Base-by-base conservation (phyloP, 92 coral and sea anemone genomes). In the Galaxea fascicularis region DNA sequence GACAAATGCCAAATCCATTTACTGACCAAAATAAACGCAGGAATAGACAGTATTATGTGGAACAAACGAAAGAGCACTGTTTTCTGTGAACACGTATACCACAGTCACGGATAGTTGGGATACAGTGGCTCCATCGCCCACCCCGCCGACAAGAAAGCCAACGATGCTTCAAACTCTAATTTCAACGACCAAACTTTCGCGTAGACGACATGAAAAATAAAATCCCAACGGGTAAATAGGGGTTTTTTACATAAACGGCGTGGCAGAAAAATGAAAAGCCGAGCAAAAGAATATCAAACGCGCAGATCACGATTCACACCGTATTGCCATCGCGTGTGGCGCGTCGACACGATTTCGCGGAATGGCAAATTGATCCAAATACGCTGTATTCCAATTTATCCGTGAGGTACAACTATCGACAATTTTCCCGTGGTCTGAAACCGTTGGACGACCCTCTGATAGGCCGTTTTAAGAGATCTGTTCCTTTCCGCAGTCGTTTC, bases 361-460 rank as follows among this genome's bases (percentile, higher is more conserved):
- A 44, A 71, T 70, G 41, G 68, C 41, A 57, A 82, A 56, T 3
- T n/a, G 10, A 8, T 82, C 45, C 20, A 56, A 82, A 82, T 54
- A 45, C 86, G 70, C 54, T 56, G 1, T 29, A 25, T 44, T 15
- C 45, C 8, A 70, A 21, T 56, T 46, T 45, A 26, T 59, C 27
- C 4, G 25, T 13, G 21, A 71, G 71, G 65, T 78, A 21, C 18
- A 11, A 39, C 13, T 77, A 65, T 65, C n/a, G 70, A 77, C 84
- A 91, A 91, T 91, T 91, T 91, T 91, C 89, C 86, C 77, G 89
- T 77, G 29, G 60, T 87, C 63, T 28, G n/a, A 4, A 73, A 73
- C 68, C 89, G 47, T 20, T 71, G 53, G n/a, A 84, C 70, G 45
- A 70, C 57, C 24, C 78, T 56, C 21, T 59, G 67, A 51, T 25